Conservation (phyloP, 2,113 vertebrate species). For the Misgurnus anguillicaudatus region DNA sequence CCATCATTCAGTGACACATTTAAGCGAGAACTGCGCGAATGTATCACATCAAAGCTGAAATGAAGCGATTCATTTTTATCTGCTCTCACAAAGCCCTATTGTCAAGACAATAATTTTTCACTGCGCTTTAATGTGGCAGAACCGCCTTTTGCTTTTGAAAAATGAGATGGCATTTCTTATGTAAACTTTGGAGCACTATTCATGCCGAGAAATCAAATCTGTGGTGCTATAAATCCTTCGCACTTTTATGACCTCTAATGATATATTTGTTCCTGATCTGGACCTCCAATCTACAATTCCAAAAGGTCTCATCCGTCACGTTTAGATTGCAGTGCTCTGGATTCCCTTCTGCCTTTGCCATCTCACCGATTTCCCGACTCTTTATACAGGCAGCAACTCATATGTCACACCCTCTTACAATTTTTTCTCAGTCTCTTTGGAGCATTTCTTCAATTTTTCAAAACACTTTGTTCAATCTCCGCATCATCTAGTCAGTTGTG, state of each 20-base stretch:
- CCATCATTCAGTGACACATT: conserved; percentile 58
- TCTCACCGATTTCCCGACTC: neutral
- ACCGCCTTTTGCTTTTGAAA: neutral
- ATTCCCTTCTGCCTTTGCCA: no score
- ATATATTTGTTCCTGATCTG: neutral
- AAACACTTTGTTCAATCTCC: no score
- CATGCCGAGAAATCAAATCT: neutral
- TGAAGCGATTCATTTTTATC: conserved; percentile 16
- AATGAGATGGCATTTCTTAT: neutral
- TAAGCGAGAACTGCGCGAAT: conserved; percentile 27
- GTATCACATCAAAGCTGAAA: conserved; percentile 1
- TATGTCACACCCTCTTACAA: no score
- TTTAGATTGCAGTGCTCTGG: neutral
- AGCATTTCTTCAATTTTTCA: no score
- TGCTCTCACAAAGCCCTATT: neutral
- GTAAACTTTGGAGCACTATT: neutral
- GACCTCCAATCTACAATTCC: neutral
- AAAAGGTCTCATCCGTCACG: neutral
- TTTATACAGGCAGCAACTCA: no score
- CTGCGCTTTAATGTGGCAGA: neutral
- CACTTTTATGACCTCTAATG: neutral
- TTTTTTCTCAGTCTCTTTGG: no score
- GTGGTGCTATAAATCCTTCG: neutral
- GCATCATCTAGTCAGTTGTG: no score
- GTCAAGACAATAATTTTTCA: neutral